Evolutionary conservation across 2,888 invertebrate genomes (phyloP), one percentile per base, ranked within the genome.

Genomic region (Poecilobothrus nobilitatus): DNA sequence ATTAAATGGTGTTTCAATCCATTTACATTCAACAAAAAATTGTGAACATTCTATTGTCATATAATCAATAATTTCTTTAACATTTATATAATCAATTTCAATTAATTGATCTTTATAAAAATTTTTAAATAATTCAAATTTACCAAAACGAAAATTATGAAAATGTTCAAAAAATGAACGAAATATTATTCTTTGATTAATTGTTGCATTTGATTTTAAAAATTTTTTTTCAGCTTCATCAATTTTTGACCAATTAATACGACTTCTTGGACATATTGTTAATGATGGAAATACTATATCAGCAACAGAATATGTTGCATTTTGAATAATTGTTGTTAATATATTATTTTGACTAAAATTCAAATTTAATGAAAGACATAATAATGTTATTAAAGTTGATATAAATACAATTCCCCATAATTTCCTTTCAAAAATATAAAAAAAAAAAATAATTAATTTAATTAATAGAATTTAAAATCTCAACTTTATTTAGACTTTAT

Each of bases 31-130:
- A 0, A 73, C 70, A 10, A 80, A 68, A 5, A 84, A 65, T 62
- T 83, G 84, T 10, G 82, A 78, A 72, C 84, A 84, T 6, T 73
- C 75, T 77, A 79, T 80, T 1, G 76, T 75, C 78, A 80, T 79
- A 44, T 77, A 77, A 20, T 77, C 76, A 2, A 75, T 72, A 1
- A 81, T 76, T 1, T 75, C 70, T 33, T 75, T 78, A 27, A 82
- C 77, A 71, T 82, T 81, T 0, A 82, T 73, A 44, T 76, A 72
- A 37, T 76, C 73, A 0, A 82, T 71, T 12, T 73, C 69, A 0
- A 73, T 68, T 0, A 80, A 70, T 0, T 76, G 75, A 21, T 75
- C 71, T 34, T 73, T 71, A 12, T 74, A 66, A 1, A 80, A 62
- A 63, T 27, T 27, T 12, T 63, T 63, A 27, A 63, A 63, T 33